A percentile compares a stretch with the other conserved stretches of the same genome.
Evolutionary conservation across 2,113 vertebrate genomes (phyloP).

Genomic region (Gorsachius goisagi): DNA sequence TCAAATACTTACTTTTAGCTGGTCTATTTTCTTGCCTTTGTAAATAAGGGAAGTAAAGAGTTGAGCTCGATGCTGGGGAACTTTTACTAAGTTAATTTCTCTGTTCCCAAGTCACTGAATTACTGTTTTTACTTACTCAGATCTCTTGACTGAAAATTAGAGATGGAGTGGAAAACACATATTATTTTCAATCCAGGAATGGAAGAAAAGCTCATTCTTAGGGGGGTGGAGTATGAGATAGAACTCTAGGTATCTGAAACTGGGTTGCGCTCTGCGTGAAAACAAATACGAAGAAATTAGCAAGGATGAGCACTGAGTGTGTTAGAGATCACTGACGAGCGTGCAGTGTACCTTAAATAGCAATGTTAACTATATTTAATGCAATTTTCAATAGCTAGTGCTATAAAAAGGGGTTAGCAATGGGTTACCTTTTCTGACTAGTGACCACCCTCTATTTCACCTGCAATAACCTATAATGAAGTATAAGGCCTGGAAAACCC

Average conservation of each 20-base stretch:
- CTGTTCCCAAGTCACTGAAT: not conserved
- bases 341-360: not conserved
- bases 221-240: not conserved
- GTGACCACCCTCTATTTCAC: not conserved
- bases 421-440: not conserved
- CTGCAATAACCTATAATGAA: slow-evolving; percentile 22
- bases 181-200: not conserved
- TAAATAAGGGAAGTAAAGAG: not conserved
- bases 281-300: not conserved
- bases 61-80: not conserved
- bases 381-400: not conserved
- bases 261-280: not conserved
- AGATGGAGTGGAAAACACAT: not conserved
- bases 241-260: not conserved
- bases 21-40: not conserved
- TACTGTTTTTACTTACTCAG: not conserved
- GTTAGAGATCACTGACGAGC: not conserved
- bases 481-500: slow-evolving; percentile 27
- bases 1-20: not conserved
- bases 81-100: not conserved
- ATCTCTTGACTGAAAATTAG: not conserved
- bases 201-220: not conserved
- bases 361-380: not conserved
- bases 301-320: rapidly evolving
- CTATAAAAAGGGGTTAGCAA: not conserved